Percentiles rank a stretch among this genome's conserved stretches.
Conservation (phyloP, 2,113 vertebrate species). For the Callospermophilus lateralis region DNA sequence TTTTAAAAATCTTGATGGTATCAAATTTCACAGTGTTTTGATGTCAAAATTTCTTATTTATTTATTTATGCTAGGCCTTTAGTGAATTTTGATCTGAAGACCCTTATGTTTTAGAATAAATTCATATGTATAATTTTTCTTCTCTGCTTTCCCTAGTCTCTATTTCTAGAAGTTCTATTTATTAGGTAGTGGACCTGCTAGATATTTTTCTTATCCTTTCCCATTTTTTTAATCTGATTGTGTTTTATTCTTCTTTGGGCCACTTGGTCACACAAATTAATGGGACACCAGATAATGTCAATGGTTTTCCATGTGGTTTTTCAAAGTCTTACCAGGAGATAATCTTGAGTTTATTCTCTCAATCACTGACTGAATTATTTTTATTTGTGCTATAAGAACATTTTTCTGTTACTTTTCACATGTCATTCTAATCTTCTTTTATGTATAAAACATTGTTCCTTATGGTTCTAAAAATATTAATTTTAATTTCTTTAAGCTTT, state of each 20-base stretch:
- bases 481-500: background rate
- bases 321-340: background rate
- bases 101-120: background rate
- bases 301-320: background rate
- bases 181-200: background rate
- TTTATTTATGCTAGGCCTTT: background rate
- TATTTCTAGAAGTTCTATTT: slow-evolving; percentile 29
- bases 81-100: background rate
- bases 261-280: background rate
- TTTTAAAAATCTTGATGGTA: background rate
- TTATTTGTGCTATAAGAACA: background rate
- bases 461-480: background rate
- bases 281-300: background rate
- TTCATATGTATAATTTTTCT: background rate
- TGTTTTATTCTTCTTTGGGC: background rate
- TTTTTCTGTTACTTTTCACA: slow-evolving; percentile 28
- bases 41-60: background rate
- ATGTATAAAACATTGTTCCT: background rate
- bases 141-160: background rate
- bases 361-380: background rate
- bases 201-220: slow-evolving; percentile 10
- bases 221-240: background rate
- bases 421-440: background rate
- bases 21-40: background rate
- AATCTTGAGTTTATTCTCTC: background rate